These are phyloP conservation scores for Drosophila seguyi DNA, from an alignment of 1,140 invertebrate species.

Conservation along the genomic window DNA sequence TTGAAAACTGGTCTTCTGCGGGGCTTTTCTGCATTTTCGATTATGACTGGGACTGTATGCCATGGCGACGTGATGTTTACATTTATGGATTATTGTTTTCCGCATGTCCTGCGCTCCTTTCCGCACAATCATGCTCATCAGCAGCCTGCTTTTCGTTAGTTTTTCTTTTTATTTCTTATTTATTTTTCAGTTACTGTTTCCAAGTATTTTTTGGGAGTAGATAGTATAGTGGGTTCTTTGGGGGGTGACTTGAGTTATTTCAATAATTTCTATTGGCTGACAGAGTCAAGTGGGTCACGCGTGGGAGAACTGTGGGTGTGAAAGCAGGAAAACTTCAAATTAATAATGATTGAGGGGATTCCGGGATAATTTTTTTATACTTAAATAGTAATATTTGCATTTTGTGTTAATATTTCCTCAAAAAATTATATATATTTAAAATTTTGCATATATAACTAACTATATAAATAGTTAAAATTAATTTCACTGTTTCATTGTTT, in stretches of 20 bases:
- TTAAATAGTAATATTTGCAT: too few species aligned
- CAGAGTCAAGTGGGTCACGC: conserved; percentile 31
- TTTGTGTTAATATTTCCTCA: too few species aligned
- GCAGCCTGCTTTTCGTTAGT: conserved; percentile 24
- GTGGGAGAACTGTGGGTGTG: conserved; percentile 2
- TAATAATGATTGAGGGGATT: background rate
- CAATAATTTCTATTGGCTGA: conserved; percentile 9
- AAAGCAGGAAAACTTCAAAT: background rate
- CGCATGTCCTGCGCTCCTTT: conserved; percentile 68
- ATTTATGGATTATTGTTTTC: conserved; percentile 82
- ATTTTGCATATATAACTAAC: too few species aligned
- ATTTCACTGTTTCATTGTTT: too few species aligned
- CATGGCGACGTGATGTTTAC: conserved; percentile 82
- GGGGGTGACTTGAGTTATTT: background rate
- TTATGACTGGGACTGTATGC: conserved; percentile 58
- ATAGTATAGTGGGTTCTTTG: conserved; percentile 1
- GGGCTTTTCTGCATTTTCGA: conserved; percentile 11
- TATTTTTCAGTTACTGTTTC: conserved; percentile 12
- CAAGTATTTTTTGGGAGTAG: background rate
- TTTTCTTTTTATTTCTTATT: conserved; percentile 16
- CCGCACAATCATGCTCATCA: conserved; percentile 77
- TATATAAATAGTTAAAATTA: too few species aligned
- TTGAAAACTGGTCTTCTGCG: conserved; percentile 60
- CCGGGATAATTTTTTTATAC: too few species aligned
- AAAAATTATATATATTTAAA: too few species aligned